Evolutionary conservation across 2,888 invertebrate genomes (phyloP).

Genomic region (Serripes groenlandicus): DNA sequence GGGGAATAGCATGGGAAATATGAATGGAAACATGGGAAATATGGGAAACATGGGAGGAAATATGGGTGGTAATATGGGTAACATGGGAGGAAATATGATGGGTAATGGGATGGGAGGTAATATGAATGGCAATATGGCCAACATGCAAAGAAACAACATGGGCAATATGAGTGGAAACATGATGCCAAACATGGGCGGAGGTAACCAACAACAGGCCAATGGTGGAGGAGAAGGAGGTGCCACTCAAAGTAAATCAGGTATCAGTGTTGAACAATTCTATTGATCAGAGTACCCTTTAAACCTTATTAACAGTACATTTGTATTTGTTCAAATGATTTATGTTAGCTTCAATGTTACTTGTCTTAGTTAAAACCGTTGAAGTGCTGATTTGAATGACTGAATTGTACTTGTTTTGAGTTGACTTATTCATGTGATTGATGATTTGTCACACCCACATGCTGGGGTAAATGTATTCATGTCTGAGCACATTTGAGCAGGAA

Average conservation of each 20-base stretch:
- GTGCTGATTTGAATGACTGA: neutral
- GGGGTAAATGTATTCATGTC: no score
- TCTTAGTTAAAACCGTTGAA: neutral
- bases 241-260: conserved; percentile 23
- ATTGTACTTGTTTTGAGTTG: no score
- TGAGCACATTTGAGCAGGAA: no score
- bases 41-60: conserved; percentile 27
- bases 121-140: conserved; percentile 35
- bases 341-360: conserved; percentile 19
- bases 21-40: conserved; percentile 55
- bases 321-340: conserved; percentile 6
- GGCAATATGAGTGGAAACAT: conserved; percentile 35
- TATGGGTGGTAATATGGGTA: conserved; percentile 47
- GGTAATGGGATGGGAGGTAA: conserved; percentile 25
- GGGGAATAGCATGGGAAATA: conserved; percentile 41
- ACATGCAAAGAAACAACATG: conserved; percentile 27
- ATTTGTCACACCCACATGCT: no score
- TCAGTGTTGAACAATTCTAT: neutral
- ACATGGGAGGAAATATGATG: conserved; percentile 31
- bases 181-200: conserved; percentile 36
- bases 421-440: no score
- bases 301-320: neutral
- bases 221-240: conserved; percentile 18
- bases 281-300: neutral
- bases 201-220: conserved; percentile 10